Percentiles rank a stretch among this genome's conserved stretches.
Evolutionary conservation across 2,888 invertebrate species (phyloP).

Genomic region (Phyllotreta cruciferae): DNA sequence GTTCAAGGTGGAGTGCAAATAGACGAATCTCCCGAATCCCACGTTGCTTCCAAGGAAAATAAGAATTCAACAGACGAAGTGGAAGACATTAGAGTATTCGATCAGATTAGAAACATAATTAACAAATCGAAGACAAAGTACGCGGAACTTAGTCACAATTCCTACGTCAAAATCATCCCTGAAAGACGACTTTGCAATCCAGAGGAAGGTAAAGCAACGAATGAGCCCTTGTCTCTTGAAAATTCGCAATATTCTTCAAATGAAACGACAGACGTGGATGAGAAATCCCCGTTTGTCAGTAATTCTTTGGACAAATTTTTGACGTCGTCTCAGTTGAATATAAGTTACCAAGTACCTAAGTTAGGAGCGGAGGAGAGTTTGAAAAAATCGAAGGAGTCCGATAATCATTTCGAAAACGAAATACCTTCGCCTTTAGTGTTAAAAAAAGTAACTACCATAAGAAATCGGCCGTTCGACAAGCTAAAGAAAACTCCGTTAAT

Average conservation of each 20-base stretch:
- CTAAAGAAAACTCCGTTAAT: slow-evolving; percentile 35
- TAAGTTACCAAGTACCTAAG: slow-evolving; percentile 58
- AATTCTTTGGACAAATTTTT: slow-evolving; percentile 63
- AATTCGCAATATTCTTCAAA: slow-evolving; percentile 34
- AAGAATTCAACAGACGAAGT: slow-evolving; percentile 24
- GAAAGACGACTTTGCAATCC: neutral
- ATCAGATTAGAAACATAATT: slow-evolving; percentile 46
- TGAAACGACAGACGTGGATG: slow-evolving; percentile 24
- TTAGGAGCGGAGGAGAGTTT: slow-evolving; percentile 53
- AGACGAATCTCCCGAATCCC: slow-evolving; percentile 22
- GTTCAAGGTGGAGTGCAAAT: slow-evolving; percentile 43
- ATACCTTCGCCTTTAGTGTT: slow-evolving; percentile 25
- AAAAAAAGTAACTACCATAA: slow-evolving; percentile 28
- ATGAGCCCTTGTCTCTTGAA: slow-evolving; percentile 22
- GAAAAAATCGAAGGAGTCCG: slow-evolving; percentile 17
- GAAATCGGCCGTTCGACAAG: slow-evolving; percentile 30
- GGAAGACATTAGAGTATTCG: slow-evolving; percentile 36
- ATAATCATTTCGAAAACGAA: neutral
- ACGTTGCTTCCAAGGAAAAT: neutral
- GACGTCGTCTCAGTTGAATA: slow-evolving; percentile 59
- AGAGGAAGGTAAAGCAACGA: slow-evolving; percentile 14
- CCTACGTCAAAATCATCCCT: neutral
- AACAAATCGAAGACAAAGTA: slow-evolving; percentile 31
- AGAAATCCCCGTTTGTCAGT: slow-evolving; percentile 60
- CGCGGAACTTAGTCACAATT: slow-evolving; percentile 2